These are phyloP conservation scores for Diploptera punctata DNA, from an alignment of 2,888 invertebrate genomes.

Conservation along the genomic window DNA sequence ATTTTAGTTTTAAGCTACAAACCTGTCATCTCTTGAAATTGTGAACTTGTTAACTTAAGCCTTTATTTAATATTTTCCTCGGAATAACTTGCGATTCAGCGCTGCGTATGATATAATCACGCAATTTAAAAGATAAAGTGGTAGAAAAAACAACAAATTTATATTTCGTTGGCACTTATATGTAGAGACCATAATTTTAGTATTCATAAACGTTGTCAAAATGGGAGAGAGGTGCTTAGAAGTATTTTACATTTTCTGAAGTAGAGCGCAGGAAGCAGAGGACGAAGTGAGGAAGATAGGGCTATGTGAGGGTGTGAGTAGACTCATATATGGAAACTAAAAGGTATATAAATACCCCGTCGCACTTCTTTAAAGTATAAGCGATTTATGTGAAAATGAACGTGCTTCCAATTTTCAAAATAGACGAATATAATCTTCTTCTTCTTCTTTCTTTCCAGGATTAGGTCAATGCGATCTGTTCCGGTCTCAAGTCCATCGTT, in stretches of 20 bases:
- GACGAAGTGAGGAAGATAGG: neutral
- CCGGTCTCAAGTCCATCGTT: no score
- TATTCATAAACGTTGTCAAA: neutral
- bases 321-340: conserved; percentile 12
- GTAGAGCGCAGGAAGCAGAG: neutral
- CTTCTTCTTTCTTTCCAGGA: no score
- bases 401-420: no score
- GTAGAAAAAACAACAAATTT: neutral
- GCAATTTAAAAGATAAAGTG: neutral
- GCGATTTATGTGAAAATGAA: neutral
- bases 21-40: no score
- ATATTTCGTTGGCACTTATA: neutral
- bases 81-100: no score
- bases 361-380: neutral
- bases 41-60: no score
- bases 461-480: no score
- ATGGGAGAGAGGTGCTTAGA: neutral
- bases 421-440: no score
- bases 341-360: neutral
- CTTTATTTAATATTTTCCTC: no score
- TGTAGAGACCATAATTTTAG: neutral
- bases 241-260: conserved; percentile 9
- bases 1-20: no score
- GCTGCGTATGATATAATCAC: neutral
- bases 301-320: neutral